Evolutionary conservation across 2,113 vertebrate genomes (phyloP).

Genomic region (Ivindomyrus marchei): DNA sequence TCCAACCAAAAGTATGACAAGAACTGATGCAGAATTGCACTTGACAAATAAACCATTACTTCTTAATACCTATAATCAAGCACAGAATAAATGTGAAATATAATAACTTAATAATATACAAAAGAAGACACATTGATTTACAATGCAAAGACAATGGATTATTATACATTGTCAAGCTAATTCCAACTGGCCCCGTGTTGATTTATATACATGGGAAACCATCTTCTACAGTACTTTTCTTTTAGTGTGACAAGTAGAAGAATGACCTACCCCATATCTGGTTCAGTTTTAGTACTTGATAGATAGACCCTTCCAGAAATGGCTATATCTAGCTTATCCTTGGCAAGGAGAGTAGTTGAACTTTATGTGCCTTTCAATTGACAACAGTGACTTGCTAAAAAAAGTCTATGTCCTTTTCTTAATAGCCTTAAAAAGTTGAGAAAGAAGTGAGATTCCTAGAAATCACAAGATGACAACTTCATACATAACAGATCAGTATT

Average conservation of each 20-base stretch:
- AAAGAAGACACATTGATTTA: slow-evolving; percentile 35
- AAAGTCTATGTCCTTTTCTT: slow-evolving; percentile 21
- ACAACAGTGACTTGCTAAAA: slow-evolving; percentile 42
- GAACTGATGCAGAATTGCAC: neutral
- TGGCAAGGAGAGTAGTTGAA: slow-evolving; percentile 39
- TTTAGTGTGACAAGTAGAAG: slow-evolving; percentile 53
- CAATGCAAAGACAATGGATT: slow-evolving; percentile 40
- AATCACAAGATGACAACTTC: neutral
- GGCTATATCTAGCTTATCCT: slow-evolving; percentile 53
- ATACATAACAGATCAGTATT: neutral
- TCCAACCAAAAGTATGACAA: neutral
- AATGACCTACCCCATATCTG: slow-evolving; percentile 49
- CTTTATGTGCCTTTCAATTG: slow-evolving; percentile 50
- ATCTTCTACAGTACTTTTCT: slow-evolving; percentile 33
- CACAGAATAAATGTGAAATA: neutral
- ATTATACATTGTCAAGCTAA: slow-evolving; percentile 34
- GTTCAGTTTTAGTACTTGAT: slow-evolving; percentile 58
- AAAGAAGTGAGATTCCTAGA: neutral
- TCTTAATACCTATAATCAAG: neutral
- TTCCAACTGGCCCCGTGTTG: slow-evolving; percentile 39
- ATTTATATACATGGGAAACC: slow-evolving; percentile 48
- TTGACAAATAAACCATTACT: neutral
- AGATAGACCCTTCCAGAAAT: slow-evolving; percentile 49
- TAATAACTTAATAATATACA: neutral
- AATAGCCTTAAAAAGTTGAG: neutral